phyloP scores from a whole-genome alignment of 2,113 vertebrate genomes.

The Tachycineta bicolor region DNA sequence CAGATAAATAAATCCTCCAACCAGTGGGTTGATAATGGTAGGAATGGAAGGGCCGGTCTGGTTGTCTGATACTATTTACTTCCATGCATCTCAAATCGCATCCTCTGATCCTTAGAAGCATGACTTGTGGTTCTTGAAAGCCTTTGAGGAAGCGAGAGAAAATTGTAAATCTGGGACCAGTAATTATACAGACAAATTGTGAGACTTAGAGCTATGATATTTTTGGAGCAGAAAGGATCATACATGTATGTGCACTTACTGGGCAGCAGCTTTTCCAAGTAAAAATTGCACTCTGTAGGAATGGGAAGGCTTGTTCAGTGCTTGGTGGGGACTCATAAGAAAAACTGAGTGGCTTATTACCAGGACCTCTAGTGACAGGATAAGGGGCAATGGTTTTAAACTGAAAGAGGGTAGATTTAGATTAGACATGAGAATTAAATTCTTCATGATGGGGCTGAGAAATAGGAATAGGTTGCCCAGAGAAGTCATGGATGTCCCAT shows the following conservation, averaged over 20 bases:
- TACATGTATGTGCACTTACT: background rate
- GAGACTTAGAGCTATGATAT: background rate
- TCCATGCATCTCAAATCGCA: background rate
- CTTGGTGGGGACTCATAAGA: background rate
- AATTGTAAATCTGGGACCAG: background rate
- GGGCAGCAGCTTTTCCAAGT: background rate
- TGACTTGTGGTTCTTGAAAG: background rate
- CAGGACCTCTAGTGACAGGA: background rate
- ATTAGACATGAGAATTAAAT: background rate
- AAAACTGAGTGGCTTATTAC: background rate
- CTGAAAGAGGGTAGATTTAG: background rate
- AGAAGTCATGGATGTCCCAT: background rate
- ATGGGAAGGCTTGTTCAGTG: background rate
- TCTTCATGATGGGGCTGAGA: background rate
- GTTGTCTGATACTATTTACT: background rate
- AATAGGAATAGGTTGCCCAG: background rate
- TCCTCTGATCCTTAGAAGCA: background rate
- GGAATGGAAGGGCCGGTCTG: background rate
- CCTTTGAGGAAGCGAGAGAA: background rate
- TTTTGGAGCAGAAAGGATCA: background rate
- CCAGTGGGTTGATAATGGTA: background rate
- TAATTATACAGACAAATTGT: background rate
- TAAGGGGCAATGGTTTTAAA: background rate
- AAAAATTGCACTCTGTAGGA: background rate
- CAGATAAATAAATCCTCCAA: background rate